These are phyloP conservation scores for Galaxias olidus DNA, from an alignment of 2,797 vertebrate species.

Conservation along the genomic window DNA sequence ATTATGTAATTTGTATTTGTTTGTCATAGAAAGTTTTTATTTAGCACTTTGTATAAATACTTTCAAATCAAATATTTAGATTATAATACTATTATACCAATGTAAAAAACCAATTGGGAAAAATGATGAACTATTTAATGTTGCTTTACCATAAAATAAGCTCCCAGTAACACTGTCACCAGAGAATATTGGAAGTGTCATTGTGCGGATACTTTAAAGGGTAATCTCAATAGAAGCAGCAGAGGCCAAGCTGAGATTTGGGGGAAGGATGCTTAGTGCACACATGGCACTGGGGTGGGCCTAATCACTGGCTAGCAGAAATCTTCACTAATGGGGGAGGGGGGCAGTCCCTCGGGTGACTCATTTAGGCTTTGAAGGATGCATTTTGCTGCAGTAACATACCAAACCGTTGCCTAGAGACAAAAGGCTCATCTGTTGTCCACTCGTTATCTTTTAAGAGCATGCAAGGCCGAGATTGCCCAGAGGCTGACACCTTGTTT, in stretches of 20 bases:
- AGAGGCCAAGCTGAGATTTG: constrained; percentile 59
- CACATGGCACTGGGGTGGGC: constrained; percentile 68
- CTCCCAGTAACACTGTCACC: neutral
- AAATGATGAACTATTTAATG: too few species aligned
- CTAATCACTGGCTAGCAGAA: constrained; percentile 69
- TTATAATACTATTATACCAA: too few species aligned
- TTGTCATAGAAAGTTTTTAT: too few species aligned
- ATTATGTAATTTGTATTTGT: too few species aligned
- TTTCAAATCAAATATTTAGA: too few species aligned
- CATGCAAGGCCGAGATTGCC: constrained; percentile 26
- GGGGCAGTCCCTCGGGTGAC: constrained; percentile 51
- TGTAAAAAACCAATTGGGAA: too few species aligned
- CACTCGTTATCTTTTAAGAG: constrained; percentile 5
- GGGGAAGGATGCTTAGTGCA: constrained; percentile 44
- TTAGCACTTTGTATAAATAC: too few species aligned
- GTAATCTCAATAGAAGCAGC: constrained; percentile 58
- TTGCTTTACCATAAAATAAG: constrained; percentile 3
- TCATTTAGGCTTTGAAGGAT: constrained; percentile 62
- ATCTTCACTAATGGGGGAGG: constrained; percentile 61
- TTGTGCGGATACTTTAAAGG: constrained; percentile 59
- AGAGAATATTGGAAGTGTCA: constrained; percentile 42
- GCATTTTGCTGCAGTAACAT: constrained; percentile 48
- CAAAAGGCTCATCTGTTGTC: constrained; percentile 32
- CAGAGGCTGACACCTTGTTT: constrained; percentile 18
- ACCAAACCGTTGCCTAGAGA: constrained; percentile 31